Base-by-base conservation (phyloP, 2,888 invertebrate genomes). In the Chloroclysta siterata region DNA sequence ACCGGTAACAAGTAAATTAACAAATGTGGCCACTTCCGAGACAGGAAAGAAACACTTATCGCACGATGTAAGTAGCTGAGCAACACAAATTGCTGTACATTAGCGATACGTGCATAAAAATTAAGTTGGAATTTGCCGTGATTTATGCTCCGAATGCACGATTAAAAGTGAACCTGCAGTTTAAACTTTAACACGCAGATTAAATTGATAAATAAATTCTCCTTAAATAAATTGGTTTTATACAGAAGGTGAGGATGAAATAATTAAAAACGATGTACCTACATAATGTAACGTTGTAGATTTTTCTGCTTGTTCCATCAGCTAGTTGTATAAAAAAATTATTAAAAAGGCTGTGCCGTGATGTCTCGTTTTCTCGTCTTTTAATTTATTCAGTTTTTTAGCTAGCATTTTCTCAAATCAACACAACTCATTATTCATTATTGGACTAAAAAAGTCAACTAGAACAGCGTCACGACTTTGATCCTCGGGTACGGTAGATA, bases 31-130 rank as follows among this genome's bases (percentile, higher is more conserved):
- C 79, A 80, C 81, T 84, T 87, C 84, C 84, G 82, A 73, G 72
- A 78, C 90, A 90, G 90, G 90, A 90, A 88, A 87, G 81, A 79
- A 79, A 81, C 85, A 88, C 87, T 90, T 88, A 87, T 81, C 81
- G 80, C 78, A 76, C 77, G 80, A 72, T 77, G 81, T 75, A 67
- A 39, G 76, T 74, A 80, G 63, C 76, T 74, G 64, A 68, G 71
- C 71, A 76, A 74, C 73, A 65, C 72, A 74, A 60, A 65, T 66
- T 63, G 66, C 53, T 46, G 61, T 58, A 54, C 51, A 60, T 65
- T 64, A 66, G 63, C 58, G 60, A 63, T 69, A 61, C 57, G 50
- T 68, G 60, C 44, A 66, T 51, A 48, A 68, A 62, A 73, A 74
- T 74, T 76, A 68, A 63, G 62, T 59, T 61, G 39, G 41, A 64